phyloP scores from a whole-genome alignment of 2,888 invertebrate species.

The Desoria tigrina region DNA sequence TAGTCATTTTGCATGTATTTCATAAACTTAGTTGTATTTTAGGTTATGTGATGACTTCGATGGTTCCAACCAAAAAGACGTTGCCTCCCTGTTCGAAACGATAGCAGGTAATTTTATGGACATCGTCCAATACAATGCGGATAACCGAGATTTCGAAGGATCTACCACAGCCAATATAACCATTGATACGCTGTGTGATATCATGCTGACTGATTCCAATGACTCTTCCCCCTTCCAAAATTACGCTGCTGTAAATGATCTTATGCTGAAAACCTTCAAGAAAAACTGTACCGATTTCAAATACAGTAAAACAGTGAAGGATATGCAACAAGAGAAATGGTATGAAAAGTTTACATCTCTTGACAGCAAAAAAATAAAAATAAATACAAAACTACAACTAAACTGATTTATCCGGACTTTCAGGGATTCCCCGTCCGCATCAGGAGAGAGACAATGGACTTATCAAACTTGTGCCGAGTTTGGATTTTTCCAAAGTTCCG shows the following conservation, averaged over 20 bases:
- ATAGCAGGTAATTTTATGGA: constrained; percentile 84
- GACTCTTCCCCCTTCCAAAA: constrained; percentile 67
- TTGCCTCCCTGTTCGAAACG: constrained; percentile 78
- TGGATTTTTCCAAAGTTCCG: constrained; percentile 90
- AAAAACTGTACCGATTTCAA: constrained; percentile 80
- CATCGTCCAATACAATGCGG: constrained; percentile 91
- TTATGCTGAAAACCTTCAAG: constrained; percentile 67
- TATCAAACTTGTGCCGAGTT: constrained; percentile 97
- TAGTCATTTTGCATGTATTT: neutral
- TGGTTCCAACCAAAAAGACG: constrained; percentile 64
- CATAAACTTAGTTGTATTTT: neutral
- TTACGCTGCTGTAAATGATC: constrained; percentile 71
- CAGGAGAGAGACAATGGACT: constrained; percentile 59
- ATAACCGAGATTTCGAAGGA: constrained; percentile 72
- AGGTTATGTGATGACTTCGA: constrained; percentile 76
- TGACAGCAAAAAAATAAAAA: too few relatives aligned
- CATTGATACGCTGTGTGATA: constrained; percentile 76
- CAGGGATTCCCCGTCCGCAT: constrained; percentile 63
- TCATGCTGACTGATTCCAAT: constrained; percentile 64
- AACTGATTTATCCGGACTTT: too few relatives aligned
- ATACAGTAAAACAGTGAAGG: constrained; percentile 73
- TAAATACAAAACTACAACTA: too few relatives aligned
- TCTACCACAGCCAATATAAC: constrained; percentile 68
- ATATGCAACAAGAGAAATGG: constrained; percentile 70
- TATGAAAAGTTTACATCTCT: too few relatives aligned